A percentile compares a stretch with the other conserved stretches of the same genome.
Evolutionary conservation across 2,797 vertebrate genomes (phyloP).

Genomic region (Labeo calbasu): DNA sequence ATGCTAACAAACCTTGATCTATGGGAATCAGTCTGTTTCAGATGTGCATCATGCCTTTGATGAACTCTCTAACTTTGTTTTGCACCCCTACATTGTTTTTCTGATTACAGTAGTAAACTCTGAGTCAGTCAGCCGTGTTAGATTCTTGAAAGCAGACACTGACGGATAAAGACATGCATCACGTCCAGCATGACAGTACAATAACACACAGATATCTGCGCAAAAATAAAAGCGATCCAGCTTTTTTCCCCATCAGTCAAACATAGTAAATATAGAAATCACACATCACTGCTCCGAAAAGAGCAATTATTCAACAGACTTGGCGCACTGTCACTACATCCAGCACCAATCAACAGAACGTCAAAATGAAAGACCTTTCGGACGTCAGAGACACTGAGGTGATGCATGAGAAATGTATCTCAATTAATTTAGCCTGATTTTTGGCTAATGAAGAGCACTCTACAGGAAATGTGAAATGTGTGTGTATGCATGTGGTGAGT

Average conservation of each 20-base stretch:
- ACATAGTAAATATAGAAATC: constrained; percentile 43
- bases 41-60: not conserved
- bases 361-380: constrained; percentile 20
- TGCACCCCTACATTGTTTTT: constrained; percentile 1
- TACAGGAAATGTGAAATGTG: constrained; percentile 18
- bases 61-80: not conserved
- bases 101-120: constrained; percentile 1
- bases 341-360: constrained; percentile 29
- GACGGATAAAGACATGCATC: not conserved
- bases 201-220: not conserved
- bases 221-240: not conserved
- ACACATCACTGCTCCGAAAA: constrained; percentile 9
- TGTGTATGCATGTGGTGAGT: constrained; percentile 29
- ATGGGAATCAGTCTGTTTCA: not conserved
- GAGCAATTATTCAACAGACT: constrained; percentile 37
- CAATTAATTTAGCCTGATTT: constrained; percentile 45
- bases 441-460: constrained; percentile 40
- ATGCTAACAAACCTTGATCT: constrained; percentile 3
- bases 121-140: not conserved
- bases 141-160: not conserved
- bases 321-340: constrained; percentile 29
- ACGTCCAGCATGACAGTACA: constrained; percentile 23
- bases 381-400: constrained; percentile 26
- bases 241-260: not conserved
- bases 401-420: constrained; percentile 30